Conservation (phyloP, 2,113 vertebrate species). For the Grammomys dolichurus region DNA sequence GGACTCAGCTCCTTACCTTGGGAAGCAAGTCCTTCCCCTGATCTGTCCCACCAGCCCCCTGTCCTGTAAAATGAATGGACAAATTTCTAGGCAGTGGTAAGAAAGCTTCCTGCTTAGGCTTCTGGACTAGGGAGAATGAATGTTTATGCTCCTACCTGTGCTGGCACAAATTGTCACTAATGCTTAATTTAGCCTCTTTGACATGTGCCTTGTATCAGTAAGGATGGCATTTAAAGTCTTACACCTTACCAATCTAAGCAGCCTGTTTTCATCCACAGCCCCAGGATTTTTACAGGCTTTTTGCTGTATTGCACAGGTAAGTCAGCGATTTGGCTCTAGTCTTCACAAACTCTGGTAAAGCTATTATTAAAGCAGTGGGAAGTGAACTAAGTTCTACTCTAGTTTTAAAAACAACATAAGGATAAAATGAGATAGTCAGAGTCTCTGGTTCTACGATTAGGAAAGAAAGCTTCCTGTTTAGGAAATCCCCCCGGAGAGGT, state of each 20-base stretch:
- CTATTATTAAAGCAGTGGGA: slow-evolving; percentile 57
- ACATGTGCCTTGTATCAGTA: slow-evolving; percentile 11
- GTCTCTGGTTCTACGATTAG: slow-evolving; percentile 18
- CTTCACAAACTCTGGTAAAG: slow-evolving; percentile 55
- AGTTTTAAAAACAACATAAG: background rate
- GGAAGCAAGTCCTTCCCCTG: background rate
- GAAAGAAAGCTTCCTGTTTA: background rate
- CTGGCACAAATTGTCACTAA: slow-evolving; percentile 49
- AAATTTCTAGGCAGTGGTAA: background rate
- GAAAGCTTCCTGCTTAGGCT: slow-evolving; percentile 10
- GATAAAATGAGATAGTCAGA: background rate
- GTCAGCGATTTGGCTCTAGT: slow-evolving; percentile 61
- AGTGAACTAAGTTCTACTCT: slow-evolving; percentile 40
- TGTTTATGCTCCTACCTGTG: background rate
- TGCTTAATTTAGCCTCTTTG: slow-evolving; percentile 54
- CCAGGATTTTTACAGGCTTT: slow-evolving; percentile 30
- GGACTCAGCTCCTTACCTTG: background rate
- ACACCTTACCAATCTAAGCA: background rate
- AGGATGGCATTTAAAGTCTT: slow-evolving; percentile 53
- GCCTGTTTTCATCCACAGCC: slow-evolving; percentile 22
- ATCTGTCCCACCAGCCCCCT: background rate
- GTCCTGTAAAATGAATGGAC: background rate
- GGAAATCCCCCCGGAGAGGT: background rate
- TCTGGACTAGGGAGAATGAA: background rate
- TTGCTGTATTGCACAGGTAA: background rate